Evolutionary conservation across 2,797 vertebrate species (phyloP), one percentile per base, ranked within the genome.

Genomic region (Phrynocephalus forsythii): DNA sequence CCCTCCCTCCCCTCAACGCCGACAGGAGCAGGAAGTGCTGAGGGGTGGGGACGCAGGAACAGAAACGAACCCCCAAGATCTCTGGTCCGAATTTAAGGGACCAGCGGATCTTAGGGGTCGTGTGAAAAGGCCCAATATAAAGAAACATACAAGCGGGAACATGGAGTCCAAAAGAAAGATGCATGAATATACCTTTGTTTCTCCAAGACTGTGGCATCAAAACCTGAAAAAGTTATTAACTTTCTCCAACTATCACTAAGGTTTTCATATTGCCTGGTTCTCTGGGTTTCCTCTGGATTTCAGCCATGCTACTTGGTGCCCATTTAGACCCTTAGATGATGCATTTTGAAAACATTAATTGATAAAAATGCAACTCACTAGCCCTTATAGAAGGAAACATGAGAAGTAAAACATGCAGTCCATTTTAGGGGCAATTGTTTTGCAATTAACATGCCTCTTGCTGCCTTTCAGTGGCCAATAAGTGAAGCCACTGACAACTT

Each of bases 131-230:
- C n/a, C n/a, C n/a, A n/a, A 63, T 5, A 20, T 66, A 28, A 56
- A 20, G 11, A 77, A 63, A 28, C 5, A 11, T n/a, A 71, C 1
- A 28, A 28, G 18, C 48, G 22, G n/a, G 9, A 85, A 92, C 86
- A 83, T 90, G 78, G 79, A 87, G 82, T 0, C 1, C 88, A 38
- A 9, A 63, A 13, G 82, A 3, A 38, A 85, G 33, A 72, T 56
- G 10, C 83, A 11, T 33, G 87, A 71, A 79, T 3, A 56, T 20
- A 87, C 60, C 60, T 79, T 48, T 86, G 30, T 9, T 15, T 72
- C n/a, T n/a, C n/a, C 2, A 30, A 3, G n/a, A n/a, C 30, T 16
- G 20, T 44, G 16, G 72, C 9, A 44, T 22, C 33, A 75, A 38
- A 38, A 75, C 18, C 9, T 75, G 24, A 75, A 38, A 73, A 73